Conservation (phyloP, 2,888 invertebrate genomes). For the Ormyrus pomaceus region DNA sequence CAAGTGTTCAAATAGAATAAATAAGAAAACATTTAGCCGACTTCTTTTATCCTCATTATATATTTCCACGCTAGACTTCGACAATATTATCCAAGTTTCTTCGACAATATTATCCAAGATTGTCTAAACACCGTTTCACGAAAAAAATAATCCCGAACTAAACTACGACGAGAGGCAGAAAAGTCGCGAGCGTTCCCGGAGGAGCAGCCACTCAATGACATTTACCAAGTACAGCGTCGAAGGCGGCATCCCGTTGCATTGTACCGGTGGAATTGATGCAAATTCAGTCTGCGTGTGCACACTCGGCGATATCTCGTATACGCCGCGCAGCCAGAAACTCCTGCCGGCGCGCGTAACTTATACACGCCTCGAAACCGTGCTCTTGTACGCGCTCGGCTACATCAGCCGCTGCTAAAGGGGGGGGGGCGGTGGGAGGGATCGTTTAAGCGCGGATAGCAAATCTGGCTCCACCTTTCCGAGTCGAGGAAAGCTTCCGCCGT, state of each 20-base stretch:
- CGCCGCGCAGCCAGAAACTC: too few relatives aligned
- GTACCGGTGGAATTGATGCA: constrained; percentile 27
- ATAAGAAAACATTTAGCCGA: too few relatives aligned
- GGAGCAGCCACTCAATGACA: neutral
- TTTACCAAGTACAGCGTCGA: neutral
- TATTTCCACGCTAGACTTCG: too few relatives aligned
- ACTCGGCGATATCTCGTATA: constrained; percentile 10
- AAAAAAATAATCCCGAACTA: too few relatives aligned
- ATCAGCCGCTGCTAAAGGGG: too few relatives aligned
- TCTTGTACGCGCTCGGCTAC: too few relatives aligned
- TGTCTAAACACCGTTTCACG: neutral
- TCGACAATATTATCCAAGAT: too few relatives aligned
- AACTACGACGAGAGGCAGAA: too few relatives aligned
- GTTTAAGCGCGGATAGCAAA: constrained; percentile 24
- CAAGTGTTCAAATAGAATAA: too few relatives aligned
- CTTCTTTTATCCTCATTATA: neutral
- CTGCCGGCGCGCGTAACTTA: too few relatives aligned
- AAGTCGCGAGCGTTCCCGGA: neutral
- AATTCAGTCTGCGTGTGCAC: constrained; percentile 4
- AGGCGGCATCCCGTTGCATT: neutral
- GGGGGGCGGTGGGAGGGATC: neutral
- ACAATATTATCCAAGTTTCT: too few relatives aligned
- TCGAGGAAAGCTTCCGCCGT: constrained; percentile 17
- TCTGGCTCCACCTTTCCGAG: constrained; percentile 26
- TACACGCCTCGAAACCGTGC: too few relatives aligned